Evolutionary conservation across 1,140 invertebrate genomes (phyloP), one percentile per base, ranked within the genome.

Genomic region (Diprion similis): DNA sequence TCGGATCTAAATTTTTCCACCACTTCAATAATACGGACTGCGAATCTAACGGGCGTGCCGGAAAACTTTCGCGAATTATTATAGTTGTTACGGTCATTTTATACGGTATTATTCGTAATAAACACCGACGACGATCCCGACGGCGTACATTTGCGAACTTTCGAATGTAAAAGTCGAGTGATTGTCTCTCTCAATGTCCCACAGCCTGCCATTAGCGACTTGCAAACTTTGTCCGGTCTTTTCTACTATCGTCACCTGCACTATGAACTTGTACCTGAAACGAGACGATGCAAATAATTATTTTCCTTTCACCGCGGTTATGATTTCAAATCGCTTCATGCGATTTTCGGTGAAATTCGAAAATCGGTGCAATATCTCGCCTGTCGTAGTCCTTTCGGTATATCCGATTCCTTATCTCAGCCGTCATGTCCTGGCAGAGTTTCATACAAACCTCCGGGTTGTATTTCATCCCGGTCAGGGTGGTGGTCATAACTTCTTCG

Each of bases 241-340:
- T 78, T 92, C 90, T 8, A 91, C 89, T 46, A 92, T 92, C 0
- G 84, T 89, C 7, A 92, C 89, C 3, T 79, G 77, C 45, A 90
- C 89, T 48, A 92, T 83, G 71, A 91, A 85, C 78, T 91, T 90
- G 80, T 90, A 92, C 65, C 92, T 92, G 82, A 85, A 89, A 78
- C 45, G 71, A 76, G 48, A 37, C 24, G 24, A 37, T 1, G 24
- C 6, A 37, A 37, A 37, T 37, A 37, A 37, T 37, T 37, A n/a
- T n/a, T n/a, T n/a, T n/a, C n/a, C n/a, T n/a, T n/a, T n/a, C n/a
- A n/a, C n/a, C n/a, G n/a, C n/a, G n/a, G n/a, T n/a, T n/a, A n/a
- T 6, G 24, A 24, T 24, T 24, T 24, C 24, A 24, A 24, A 24
- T 24, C 24, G 24, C 24, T 24, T 24, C 24, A 6, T 24, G 24